These are phyloP conservation scores for Moxostoma hubbsi DNA, from an alignment of 2,797 vertebrate species.

Conservation along the genomic window DNA sequence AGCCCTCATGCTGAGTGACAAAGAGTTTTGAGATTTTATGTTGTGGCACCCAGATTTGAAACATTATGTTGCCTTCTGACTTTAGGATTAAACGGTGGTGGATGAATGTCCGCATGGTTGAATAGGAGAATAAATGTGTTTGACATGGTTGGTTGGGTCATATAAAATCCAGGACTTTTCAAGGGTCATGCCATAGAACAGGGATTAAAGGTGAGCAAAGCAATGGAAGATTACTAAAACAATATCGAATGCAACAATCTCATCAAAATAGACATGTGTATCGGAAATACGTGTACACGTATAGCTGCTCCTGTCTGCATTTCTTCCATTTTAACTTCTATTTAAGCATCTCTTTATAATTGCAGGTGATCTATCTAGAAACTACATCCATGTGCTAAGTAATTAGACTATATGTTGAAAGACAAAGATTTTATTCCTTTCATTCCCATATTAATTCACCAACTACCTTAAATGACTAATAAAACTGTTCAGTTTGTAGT, in stretches of 20 bases:
- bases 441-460: no score
- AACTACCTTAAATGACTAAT: no score
- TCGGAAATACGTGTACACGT: not conserved
- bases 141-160: conserved; percentile 65
- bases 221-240: conserved; percentile 37
- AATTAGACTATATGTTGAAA: no score
- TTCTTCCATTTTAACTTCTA: no score
- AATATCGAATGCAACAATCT: conserved; percentile 29
- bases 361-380: no score
- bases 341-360: no score
- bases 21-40: conserved; percentile 75
- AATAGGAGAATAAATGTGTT: conserved; percentile 67
- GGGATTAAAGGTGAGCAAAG: conserved; percentile 49
- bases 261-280: conserved; percentile 20
- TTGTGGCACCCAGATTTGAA: conserved; percentile 41
- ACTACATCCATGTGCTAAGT: no score
- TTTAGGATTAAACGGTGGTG: conserved; percentile 61
- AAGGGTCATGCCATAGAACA: conserved; percentile 48
- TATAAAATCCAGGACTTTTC: conserved; percentile 58
- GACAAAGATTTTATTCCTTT: no score
- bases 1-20: conserved; percentile 84
- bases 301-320: conserved; percentile 5
- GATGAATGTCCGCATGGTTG: conserved; percentile 62
- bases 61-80: conserved; percentile 60
- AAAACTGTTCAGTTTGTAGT: no score